Evolutionary conservation across 2,797 vertebrate species (phyloP).

Genomic region (Myotis daubentonii): DNA sequence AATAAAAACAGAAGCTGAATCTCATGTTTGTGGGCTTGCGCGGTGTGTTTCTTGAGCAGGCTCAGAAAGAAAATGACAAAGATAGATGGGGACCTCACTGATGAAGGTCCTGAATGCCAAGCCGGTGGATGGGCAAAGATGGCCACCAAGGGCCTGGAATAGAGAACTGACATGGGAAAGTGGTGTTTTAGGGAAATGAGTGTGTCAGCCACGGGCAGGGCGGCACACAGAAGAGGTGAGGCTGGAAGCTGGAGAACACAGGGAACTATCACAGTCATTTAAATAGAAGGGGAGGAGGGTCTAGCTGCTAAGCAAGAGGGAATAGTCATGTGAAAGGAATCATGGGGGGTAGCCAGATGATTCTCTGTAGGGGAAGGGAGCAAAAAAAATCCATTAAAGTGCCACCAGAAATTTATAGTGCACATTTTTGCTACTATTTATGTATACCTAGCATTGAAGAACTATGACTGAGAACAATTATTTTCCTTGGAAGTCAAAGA

Average conservation of each 20-base stretch:
- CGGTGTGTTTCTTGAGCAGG: not conserved
- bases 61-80: not conserved
- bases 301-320: not conserved
- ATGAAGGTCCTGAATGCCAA: slow-evolving; percentile 11
- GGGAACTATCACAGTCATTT: not conserved
- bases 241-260: not conserved
- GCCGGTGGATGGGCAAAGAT: not conserved
- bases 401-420: not conserved
- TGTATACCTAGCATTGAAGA: not conserved
- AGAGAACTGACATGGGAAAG: not conserved
- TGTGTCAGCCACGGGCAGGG: not conserved
- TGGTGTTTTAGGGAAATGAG: not conserved
- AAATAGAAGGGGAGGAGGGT: not conserved
- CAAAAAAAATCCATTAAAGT: not conserved
- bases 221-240: not conserved
- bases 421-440: not conserved
- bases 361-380: not conserved
- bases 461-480: not conserved
- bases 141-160: not conserved
- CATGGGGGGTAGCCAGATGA: not conserved
- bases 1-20: not conserved
- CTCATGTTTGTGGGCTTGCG: not conserved
- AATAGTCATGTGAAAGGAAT: not conserved
- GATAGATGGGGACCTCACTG: not conserved
- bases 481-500: slow-evolving; percentile 45